phyloP scores from a whole-genome alignment of 2,888 invertebrate species.

The Philonicus albiceps region DNA sequence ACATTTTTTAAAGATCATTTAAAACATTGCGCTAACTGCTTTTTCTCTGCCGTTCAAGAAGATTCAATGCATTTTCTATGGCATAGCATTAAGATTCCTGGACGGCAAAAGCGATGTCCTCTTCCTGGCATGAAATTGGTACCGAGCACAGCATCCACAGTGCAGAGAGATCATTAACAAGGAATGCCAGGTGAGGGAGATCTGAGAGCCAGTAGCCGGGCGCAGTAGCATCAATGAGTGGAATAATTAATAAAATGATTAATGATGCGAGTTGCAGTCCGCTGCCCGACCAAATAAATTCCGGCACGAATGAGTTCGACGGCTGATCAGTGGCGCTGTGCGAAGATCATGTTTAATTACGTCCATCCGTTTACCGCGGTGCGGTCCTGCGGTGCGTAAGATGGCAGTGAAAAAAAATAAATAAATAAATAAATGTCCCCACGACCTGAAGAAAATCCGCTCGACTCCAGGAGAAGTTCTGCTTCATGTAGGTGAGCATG shows the following conservation, averaged over 20 bases:
- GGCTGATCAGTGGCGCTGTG: background rate
- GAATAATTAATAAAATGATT: conserved; percentile 42
- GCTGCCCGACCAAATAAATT: conserved; percentile 22
- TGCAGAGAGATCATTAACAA: background rate
- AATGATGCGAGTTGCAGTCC: background rate
- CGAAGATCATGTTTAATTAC: conserved; percentile 15
- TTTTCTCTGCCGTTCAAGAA: background rate
- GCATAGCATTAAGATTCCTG: background rate
- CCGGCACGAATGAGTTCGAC: background rate
- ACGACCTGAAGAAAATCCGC: background rate
- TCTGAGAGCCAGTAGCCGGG: background rate
- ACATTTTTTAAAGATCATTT: background rate
- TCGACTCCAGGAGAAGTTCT: background rate
- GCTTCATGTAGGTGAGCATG: background rate
- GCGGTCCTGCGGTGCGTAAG: background rate
- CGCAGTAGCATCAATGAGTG: conserved; percentile 18
- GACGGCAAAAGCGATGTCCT: background rate
- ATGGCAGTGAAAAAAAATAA: background rate
- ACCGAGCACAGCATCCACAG: background rate
- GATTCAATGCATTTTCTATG: background rate
- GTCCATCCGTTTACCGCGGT: background rate
- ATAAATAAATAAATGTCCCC: no score
- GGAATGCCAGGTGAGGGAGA: conserved; percentile 41
- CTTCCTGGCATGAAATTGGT: background rate
- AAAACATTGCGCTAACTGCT: background rate